These are phyloP conservation scores for Corythornis cristatus DNA, from an alignment of 2,113 vertebrate species.

Conservation along the genomic window DNA sequence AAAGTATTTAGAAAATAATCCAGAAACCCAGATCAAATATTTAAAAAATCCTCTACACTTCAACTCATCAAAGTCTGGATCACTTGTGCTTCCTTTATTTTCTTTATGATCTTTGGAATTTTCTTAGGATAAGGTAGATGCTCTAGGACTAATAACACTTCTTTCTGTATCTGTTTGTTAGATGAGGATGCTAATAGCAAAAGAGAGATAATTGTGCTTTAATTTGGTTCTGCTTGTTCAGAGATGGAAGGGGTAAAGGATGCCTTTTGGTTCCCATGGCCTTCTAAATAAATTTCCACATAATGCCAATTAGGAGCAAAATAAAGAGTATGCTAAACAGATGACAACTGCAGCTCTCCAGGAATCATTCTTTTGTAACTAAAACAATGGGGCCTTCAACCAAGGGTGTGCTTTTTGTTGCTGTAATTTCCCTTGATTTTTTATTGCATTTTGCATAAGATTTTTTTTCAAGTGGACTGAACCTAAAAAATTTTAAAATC, in stretches of 20 bases:
- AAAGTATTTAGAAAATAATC: conserved; percentile 9
- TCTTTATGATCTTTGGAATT: conserved; percentile 18
- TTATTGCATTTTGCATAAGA: conserved; percentile 4
- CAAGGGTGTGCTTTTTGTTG: conserved; percentile 48
- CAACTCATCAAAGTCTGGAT: neutral
- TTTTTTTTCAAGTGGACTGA: neutral
- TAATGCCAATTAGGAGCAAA: conserved; percentile 74
- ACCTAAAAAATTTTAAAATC: neutral
- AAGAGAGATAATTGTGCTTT: conserved; percentile 50
- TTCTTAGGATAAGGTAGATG: conserved; percentile 16
- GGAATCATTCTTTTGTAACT: conserved; percentile 65
- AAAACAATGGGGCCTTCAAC: conserved; percentile 75
- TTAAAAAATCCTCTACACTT: neutral
- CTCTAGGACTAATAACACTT: neutral
- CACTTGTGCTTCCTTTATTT: neutral
- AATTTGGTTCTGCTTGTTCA: conserved; percentile 65
- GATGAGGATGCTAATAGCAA: neutral
- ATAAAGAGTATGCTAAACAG: conserved; percentile 68
- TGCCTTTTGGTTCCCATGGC: conserved; percentile 79
- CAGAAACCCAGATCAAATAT: neutral
- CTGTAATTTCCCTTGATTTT: neutral
- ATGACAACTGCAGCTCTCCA: conserved; percentile 35
- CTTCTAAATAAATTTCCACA: conserved; percentile 70
- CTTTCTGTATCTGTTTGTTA: neutral
- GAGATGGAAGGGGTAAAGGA: neutral